Base-by-base conservation (phyloP, 2,113 vertebrate genomes). In the Pogona vitticeps region DNA sequence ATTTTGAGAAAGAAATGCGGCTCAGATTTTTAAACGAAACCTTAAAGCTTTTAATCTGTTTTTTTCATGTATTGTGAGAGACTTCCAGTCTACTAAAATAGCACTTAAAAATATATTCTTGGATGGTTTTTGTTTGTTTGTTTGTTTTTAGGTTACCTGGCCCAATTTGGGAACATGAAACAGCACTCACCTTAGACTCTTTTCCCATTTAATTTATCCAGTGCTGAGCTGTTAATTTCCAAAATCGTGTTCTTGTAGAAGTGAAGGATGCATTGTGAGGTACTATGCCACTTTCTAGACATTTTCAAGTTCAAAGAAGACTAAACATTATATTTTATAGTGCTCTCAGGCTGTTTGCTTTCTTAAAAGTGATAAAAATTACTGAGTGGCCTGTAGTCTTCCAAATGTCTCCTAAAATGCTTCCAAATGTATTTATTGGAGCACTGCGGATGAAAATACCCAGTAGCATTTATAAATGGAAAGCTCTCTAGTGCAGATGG, bases 381-480 rank as follows among this genome's bases (percentile, higher is more conserved):
- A 67, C 59, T 18, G 59, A 76, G 83, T 31, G 9, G 31, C 46
- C 58, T 33, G 31, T 59, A 84, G 72, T 23, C 70, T 65, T 65
- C 59, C 58, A 84, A 65, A 76, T 46, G 7, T 84, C 59, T 65
- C 73, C 33, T 61, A 84, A 84, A 84, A 84, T 76, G 65, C 26
- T 58, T 76, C 83, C 59, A 63, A 84, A 63, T 76, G 58, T 76
- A 75, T 75, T 75, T 84, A 63, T 71, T 76, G 58, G 36, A 75
- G 71, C 82, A 84, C 61, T 76, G 40, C 26, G 42, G 71, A 84
- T 75, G 26, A 83, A 84, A 84, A 84, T 84, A n/a, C 56, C 82
- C 82, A 84, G 56, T 76, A 84, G 83, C 59, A 52, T 76, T 84
- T 76, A 84, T 76, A 84, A 76, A 84, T 76, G 83, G 83, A 76